These are phyloP conservation scores for Zingel zingel DNA, from an alignment of 2,113 vertebrate species.

Conservation along the genomic window DNA sequence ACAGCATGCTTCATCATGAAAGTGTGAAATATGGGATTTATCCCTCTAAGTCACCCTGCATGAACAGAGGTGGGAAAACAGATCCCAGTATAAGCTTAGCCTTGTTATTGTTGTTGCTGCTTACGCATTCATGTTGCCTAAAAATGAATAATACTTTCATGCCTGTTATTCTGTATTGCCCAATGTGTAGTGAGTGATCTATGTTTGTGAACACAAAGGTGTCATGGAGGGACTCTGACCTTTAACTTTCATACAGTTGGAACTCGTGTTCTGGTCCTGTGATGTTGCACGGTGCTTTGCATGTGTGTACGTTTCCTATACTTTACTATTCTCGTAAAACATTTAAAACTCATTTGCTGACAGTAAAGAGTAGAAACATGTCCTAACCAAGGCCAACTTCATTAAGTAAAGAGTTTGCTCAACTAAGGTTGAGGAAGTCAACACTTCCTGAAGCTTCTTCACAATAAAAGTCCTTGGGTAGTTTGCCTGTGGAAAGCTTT, in stretches of 20 bases:
- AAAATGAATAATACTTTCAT: background rate
- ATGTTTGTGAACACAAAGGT: background rate
- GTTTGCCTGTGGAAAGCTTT: background rate
- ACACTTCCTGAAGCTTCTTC: background rate
- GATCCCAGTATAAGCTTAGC: slow-evolving; percentile 1
- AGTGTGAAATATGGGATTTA: slow-evolving; percentile 62
- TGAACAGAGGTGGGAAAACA: slow-evolving; percentile 32
- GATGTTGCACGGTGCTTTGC: background rate
- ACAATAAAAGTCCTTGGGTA: background rate
- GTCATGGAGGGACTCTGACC: background rate
- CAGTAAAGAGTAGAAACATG: background rate
- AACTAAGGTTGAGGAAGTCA: background rate
- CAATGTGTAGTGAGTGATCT: background rate
- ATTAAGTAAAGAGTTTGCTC: background rate
- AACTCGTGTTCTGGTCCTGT: background rate
- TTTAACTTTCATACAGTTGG: background rate
- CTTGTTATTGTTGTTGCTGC: slow-evolving; percentile 7
- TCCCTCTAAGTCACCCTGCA: slow-evolving; percentile 33
- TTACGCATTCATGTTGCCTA: background rate
- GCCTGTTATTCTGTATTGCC: background rate
- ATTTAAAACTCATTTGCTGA: background rate
- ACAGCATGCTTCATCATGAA: slow-evolving; percentile 33
- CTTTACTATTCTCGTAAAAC: background rate
- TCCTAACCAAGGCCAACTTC: background rate
- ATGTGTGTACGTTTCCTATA: too few species aligned